Evolutionary conservation across 2,888 invertebrate species (phyloP), one percentile per base, ranked within the genome.

Genomic region (Diadegma fenestrale): DNA sequence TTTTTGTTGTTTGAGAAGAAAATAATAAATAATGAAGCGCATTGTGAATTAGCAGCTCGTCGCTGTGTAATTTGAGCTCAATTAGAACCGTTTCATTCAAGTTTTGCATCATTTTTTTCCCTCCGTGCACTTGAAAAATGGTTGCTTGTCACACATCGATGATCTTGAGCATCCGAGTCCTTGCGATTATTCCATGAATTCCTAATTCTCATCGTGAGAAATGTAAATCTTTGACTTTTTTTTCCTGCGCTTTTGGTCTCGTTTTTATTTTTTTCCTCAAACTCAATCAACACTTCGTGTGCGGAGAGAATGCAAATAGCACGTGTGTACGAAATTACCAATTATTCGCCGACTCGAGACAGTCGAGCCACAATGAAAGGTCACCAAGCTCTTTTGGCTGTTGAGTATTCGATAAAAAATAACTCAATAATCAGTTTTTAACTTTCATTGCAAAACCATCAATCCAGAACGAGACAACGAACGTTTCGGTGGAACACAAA

Each of bases 131-230:
- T 45, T 54, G 63, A 5, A 19, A 43, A 71, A 2, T n/a, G n/a
- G 75, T 75, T 12, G 12, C 37, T 37, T 17, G 45, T 45, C 1
- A n/a, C 51, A 6, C 45, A 6, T 26, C 2, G 10, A 14, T 19
- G n/a, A 73, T 61, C 22, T 61, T 61, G 58, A 41, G 3, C 48
- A 4, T 58, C 54, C 7, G 14, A 10, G 41, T 43, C 26, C 45
- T 63, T 8, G 19, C 1, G 41, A 33, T 19, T 58, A 33, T 82
- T 76, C 71, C 51, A 37, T n/a, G 72, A 77, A 82, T 64, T 54
- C 33, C 8, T 22, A 41, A 71, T 82, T 58, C 54, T 64, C 66
- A 19, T 19, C 77, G 64, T 82, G 71, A 54, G 64, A 82, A 77
- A 78, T 37, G 72, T 61, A 45, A 73, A 82, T 75, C 73, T 64